Evolutionary conservation across 2,888 invertebrate genomes (phyloP).

Genomic region (Pollenia labialis): DNA sequence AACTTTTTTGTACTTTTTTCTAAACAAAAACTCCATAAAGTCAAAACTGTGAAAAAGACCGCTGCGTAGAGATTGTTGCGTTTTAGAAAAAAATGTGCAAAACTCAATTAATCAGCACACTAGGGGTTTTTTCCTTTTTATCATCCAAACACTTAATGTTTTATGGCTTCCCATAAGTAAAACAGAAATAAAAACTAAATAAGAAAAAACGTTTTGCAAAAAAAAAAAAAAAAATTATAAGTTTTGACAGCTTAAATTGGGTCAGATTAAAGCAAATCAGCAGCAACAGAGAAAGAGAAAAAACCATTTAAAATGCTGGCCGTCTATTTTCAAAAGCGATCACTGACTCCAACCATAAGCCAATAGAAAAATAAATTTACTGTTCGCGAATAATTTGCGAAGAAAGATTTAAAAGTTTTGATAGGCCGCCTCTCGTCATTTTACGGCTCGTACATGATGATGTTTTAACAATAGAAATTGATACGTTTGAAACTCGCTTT

Average conservation of each 20-base stretch:
- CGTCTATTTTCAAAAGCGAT: conserved; percentile 46
- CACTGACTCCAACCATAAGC: conserved; percentile 43
- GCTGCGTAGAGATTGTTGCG: conserved; percentile 46
- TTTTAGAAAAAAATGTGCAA: conserved; percentile 55
- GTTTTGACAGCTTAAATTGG: conserved; percentile 77
- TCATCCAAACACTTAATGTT: conserved; percentile 48
- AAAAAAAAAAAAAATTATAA: conserved; percentile 71
- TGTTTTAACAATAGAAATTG: conserved; percentile 50
- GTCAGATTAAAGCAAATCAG: conserved; percentile 76
- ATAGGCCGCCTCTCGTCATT: conserved; percentile 42
- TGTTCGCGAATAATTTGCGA: conserved; percentile 21
- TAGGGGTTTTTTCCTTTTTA: conserved; percentile 66
- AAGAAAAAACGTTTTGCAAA: conserved; percentile 52
- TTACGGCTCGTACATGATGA: conserved; percentile 37
- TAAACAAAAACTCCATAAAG: background rate
- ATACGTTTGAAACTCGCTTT: conserved; percentile 39
- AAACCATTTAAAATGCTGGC: conserved; percentile 8
- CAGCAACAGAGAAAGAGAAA: conserved; percentile 12
- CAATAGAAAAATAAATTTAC: conserved; percentile 1
- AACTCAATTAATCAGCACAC: conserved; percentile 76
- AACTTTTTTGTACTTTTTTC: conserved; percentile 6
- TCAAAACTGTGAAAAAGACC: conserved; percentile 33
- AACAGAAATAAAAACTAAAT: conserved; percentile 36
- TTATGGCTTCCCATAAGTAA: conserved; percentile 22
- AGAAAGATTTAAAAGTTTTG: conserved; percentile 51